Evolutionary conservation across 2,113 vertebrate genomes (phyloP), one percentile per base, ranked within the genome.

Genomic region (Lasiurus borealis): DNA sequence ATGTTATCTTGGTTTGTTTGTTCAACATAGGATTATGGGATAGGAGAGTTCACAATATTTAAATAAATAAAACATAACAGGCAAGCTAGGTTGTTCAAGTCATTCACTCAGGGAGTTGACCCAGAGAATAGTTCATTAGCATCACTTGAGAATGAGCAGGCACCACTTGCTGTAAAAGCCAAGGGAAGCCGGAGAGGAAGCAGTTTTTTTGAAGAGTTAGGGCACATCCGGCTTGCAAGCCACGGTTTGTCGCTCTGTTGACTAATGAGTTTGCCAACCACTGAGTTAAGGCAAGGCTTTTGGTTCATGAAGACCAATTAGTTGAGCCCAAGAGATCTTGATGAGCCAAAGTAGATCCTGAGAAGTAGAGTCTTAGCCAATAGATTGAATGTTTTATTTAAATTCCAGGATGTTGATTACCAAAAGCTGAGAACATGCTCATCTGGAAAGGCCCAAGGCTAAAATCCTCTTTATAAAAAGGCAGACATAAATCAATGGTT

Each of bases 61-160:
- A 85, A 77, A 59, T 21, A 82, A 78, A 83, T 84, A 91, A 85
- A 83, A 59, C 10, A 85, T 54, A 15, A 93, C 29, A 84, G 48
- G 59, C 34, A 40, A 36, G 25, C 40, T 34, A 72, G 68, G 50
- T 84, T 88, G 46, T 52, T 82, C 59, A 77, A 87, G 81, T 59
- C 44, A 78, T 54, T 89, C 27, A 50, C 50, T 62, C 29, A 18
- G 82, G 46, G 52, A 68, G 59, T 5, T 57, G 34, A 91, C 64
- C n/a, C 71, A 15, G 1, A 40, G 10, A 54, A 66, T 40, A 83
- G 66, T 73, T 54, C 8, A 40, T 62, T 57, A 77, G 44, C 50
- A 29, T 72, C 34, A 52, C 21, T n/a, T 14, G 52, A 76, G 88
- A 14, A 46, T 91, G 16, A 73, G 66, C 4, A 10, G 34, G 71